Base-by-base conservation (phyloP, 1,140 invertebrate genomes). In the Drosophila pallidifrons region DNA sequence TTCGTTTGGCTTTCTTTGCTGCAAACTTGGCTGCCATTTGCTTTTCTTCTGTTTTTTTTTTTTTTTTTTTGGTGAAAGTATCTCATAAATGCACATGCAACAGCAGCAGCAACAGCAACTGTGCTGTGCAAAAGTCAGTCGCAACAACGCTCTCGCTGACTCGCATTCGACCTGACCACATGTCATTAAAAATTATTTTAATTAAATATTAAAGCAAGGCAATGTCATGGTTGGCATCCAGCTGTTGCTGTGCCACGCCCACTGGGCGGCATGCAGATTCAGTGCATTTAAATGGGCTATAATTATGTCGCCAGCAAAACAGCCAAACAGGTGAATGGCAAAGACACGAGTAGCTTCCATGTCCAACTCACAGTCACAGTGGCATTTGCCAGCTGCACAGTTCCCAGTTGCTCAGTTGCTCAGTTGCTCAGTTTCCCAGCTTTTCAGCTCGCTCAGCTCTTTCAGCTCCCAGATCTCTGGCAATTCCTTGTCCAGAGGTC, bases 291-390 rank as follows among this genome's bases (percentile, higher is more conserved):
- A 71, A 82, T 64, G 69, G 66, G 41, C 57, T 88, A 89, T 89
- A 88, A 88, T 88, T 88, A 88, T 90, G 75, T 85, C 71, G 65
- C 55, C 68, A 52, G 47, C 58, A 54, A 25, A 69, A 35, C 63
- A 58, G 30, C 69, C 30, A 32, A 79, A 81, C 85, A 90, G 85
- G 85, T 89, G 85, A 89, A 89, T 71, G 85, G 82, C 81, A 78
- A 79, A 78, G 79, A 89, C 85, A 89, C 86, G 85, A 25, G 16
- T 8, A 0, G 6, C 46, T 25, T 57, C 13, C 54, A 68, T 13
- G 38, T 54, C 32, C 52, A 66, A 61, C 55, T 20, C n/a, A 3
- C 32, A 57, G 35, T n/a, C 55, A 1, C 63, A 47, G 49, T 67
- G 11, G 32, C 32, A 32, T 32, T 32, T 32, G 32, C 30, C 49